These are phyloP conservation scores for Mustelus asterias DNA, from an alignment of 2,113 vertebrate genomes.

Conservation along the genomic window DNA sequence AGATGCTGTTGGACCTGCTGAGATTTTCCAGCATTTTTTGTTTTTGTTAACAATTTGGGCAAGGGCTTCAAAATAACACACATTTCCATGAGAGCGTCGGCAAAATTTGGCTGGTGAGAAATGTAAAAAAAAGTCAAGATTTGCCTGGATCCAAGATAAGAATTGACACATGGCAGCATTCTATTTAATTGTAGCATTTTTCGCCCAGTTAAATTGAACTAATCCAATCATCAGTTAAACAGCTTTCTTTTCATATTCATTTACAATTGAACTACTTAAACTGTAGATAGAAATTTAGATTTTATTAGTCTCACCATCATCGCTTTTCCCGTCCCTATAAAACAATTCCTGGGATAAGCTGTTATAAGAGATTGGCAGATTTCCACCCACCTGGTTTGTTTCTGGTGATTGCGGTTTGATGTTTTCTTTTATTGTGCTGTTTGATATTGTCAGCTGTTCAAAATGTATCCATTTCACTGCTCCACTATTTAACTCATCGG, in stretches of 20 bases:
- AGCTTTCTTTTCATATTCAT: neutral
- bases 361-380: neutral
- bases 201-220: neutral
- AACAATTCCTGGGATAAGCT: neutral
- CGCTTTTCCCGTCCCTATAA: neutral
- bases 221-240: neutral
- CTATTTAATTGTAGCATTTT: neutral
- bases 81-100: neutral
- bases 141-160: neutral
- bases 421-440: neutral
- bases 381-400: neutral
- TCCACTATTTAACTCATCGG: neutral
- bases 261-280: neutral
- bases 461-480: neutral
- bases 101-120: neutral
- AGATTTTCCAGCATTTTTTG: no score
- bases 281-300: neutral
- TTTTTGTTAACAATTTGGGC: neutral
- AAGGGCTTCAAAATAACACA: neutral
- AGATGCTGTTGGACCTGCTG: no score
- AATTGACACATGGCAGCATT: neutral
- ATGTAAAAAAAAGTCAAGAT: neutral
- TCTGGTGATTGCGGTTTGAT: neutral
- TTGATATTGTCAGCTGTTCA: neutral
- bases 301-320: neutral